Evolutionary conservation across 2,797 vertebrate genomes (phyloP).

Genomic region (Sciurus carolinensis): DNA sequence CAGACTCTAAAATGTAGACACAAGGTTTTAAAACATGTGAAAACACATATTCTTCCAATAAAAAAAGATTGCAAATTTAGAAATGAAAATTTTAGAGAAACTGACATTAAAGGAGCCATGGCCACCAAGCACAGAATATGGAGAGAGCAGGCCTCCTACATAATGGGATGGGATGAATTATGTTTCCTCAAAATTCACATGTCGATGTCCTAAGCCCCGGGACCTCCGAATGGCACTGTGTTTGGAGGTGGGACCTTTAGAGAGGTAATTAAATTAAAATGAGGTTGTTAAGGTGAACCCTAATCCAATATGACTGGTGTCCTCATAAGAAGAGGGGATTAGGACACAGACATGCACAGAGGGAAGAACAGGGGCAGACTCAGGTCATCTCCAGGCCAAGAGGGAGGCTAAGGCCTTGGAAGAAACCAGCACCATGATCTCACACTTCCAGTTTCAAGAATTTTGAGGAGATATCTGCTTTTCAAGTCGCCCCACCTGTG

Average conservation of each 20-base stretch:
- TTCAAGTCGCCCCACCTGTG: not conserved
- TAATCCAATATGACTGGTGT: not conserved
- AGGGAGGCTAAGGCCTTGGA: not conserved
- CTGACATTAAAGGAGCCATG: not conserved
- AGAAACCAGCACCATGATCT: not conserved
- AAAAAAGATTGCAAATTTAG: not conserved
- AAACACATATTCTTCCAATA: not conserved
- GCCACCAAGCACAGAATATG: not conserved
- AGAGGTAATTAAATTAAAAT: conserved; percentile 1
- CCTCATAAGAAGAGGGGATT: not conserved
- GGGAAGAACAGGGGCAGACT: not conserved
- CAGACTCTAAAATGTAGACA: not conserved
- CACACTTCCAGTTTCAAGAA: not conserved
- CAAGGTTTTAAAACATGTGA: not conserved
- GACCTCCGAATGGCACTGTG: not conserved
- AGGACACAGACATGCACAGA: not conserved
- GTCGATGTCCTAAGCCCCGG: not conserved
- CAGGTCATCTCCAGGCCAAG: not conserved
- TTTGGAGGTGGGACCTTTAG: not conserved
- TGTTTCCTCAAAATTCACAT: not conserved
- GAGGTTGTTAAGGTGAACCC: not conserved
- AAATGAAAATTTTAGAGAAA: not conserved
- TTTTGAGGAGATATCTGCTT: not conserved
- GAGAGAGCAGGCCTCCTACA: not conserved
- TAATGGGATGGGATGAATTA: not conserved